phyloP scores from a whole-genome alignment of 2,113 vertebrate genomes.

The Proteles cristata region DNA sequence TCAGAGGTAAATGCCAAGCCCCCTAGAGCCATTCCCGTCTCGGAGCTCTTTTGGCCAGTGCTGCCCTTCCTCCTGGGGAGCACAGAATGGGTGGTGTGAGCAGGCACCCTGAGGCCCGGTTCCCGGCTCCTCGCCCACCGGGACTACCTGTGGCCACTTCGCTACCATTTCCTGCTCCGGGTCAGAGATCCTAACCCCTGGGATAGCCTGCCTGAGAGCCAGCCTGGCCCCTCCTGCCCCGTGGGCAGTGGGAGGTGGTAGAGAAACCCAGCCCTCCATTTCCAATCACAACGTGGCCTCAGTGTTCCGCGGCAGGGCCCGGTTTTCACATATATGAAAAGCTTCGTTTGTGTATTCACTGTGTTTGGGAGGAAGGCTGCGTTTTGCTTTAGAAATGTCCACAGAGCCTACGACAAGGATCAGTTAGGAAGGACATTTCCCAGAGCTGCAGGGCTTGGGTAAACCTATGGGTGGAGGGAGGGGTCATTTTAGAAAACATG shows the following conservation, averaged over 20 bases:
- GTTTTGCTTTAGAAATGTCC: conserved; percentile 63
- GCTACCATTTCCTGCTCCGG: not conserved
- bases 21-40: not conserved
- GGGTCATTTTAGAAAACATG: conserved; percentile 33
- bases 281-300: not conserved
- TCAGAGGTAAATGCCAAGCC: not conserved
- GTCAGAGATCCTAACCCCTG: not conserved
- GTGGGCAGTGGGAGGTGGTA: not conserved
- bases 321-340: conserved; percentile 63
- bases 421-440: conserved; percentile 33
- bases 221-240: not conserved
- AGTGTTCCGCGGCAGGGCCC: not conserved
- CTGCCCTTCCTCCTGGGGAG: not conserved
- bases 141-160: not conserved
- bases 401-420: conserved; percentile 50
- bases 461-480: not conserved
- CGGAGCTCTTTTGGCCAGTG: not conserved
- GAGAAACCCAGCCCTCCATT: conserved; percentile 6
- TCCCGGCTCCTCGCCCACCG: not conserved
- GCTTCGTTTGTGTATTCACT: conserved; percentile 65
- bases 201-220: not conserved
- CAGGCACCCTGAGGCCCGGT: not conserved
- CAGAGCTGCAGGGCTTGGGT: not conserved
- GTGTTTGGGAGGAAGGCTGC: not conserved
- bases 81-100: not conserved